phyloP scores from a whole-genome alignment of 2,797 vertebrate genomes.

The Chanos chanos region DNA sequence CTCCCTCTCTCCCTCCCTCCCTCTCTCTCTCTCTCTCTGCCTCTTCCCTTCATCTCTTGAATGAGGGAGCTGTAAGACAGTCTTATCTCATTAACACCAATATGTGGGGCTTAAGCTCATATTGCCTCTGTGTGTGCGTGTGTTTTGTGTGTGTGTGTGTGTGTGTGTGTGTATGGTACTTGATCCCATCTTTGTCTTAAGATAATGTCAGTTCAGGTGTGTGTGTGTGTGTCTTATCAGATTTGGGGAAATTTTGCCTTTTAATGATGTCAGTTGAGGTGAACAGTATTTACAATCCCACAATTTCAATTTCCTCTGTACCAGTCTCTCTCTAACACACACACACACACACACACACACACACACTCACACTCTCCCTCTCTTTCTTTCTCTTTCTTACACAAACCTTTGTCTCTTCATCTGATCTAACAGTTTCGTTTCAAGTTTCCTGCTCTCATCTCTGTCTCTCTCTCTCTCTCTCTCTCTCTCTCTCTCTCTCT shows the following conservation, averaged over 20 bases:
- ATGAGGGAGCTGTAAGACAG: too few relatives aligned
- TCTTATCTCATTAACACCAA: too few relatives aligned
- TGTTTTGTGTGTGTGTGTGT: too few relatives aligned
- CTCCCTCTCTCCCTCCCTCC: slow-evolving; percentile 47
- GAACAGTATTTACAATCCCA: too few relatives aligned
- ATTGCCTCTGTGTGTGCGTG: too few relatives aligned
- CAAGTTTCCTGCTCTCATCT: not conserved
- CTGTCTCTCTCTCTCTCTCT: not conserved
- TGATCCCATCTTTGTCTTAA: too few relatives aligned
- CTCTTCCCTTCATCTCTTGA: too few relatives aligned
- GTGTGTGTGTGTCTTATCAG: not conserved
- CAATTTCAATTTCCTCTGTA: slow-evolving; percentile 18
- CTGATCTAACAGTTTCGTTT: not conserved
- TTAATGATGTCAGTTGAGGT: too few relatives aligned
- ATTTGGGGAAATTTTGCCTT: too few relatives aligned
- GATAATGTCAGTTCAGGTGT: not conserved
- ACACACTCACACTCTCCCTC: slow-evolving; percentile 27
- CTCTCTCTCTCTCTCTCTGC: slow-evolving; percentile 41
- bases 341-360: slow-evolving; percentile 7
- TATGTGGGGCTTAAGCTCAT: too few relatives aligned
- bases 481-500: not conserved
- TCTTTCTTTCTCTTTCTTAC: slow-evolving; percentile 32
- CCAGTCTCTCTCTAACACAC: slow-evolving; percentile 4
- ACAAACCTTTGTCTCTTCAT: too few relatives aligned
- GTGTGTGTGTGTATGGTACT: too few relatives aligned